phyloP scores from a whole-genome alignment of 2,113 vertebrate species.

The Thamnophis sirtalis region DNA sequence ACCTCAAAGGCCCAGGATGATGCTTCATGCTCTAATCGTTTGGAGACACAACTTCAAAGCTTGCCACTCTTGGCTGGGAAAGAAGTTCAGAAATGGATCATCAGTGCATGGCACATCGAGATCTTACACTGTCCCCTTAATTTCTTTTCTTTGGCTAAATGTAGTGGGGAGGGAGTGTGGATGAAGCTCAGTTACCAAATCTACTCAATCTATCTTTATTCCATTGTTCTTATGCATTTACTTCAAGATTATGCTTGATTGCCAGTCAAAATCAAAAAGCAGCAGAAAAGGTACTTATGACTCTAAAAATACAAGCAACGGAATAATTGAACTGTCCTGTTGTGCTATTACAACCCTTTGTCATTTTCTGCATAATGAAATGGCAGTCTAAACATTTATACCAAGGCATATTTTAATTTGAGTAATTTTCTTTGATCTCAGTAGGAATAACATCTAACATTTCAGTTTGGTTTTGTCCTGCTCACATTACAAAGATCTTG shows the following conservation, averaged over 20 bases:
- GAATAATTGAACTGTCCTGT: background rate
- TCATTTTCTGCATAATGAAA: background rate
- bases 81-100: background rate
- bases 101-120: background rate
- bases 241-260: background rate
- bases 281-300: background rate
- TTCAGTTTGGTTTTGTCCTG: background rate
- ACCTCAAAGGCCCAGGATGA: background rate
- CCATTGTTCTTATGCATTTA: background rate
- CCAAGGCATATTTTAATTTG: background rate
- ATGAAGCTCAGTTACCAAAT: background rate
- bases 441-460: background rate
- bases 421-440: background rate
- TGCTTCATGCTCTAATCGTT: background rate
- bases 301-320: background rate
- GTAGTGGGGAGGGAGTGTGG: background rate
- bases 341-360: background rate
- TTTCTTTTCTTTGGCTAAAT: background rate
- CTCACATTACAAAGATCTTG: background rate
- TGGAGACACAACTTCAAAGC: background rate
- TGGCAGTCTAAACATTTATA: background rate
- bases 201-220: background rate
- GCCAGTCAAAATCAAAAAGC: background rate
- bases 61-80: background rate
- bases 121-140: background rate